Percentiles rank a stretch among this genome's conserved stretches.
These are phyloP conservation scores for Patiria pectinifera DNA, from an alignment of 53 echinoderm and acorn worm species.

Conservation along the genomic window DNA sequence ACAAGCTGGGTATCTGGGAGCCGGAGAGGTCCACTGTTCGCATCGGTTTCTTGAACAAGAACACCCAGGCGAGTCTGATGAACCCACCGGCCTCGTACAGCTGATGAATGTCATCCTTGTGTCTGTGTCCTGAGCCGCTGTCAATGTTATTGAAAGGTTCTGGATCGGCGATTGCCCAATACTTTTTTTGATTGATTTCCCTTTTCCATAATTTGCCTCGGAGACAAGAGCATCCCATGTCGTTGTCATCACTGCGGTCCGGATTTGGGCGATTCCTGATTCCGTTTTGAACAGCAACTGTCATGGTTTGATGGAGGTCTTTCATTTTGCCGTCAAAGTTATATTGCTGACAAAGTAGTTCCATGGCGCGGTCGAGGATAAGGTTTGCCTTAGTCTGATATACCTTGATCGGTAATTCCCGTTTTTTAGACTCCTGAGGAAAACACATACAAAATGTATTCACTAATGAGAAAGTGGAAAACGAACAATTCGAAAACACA, in stretches of 20 bases:
- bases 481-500: too few relatives aligned
- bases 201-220: conserved; percentile 9
- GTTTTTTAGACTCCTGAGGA: not conserved
- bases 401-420: not conserved
- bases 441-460: too few relatives aligned
- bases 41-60: conserved; percentile 7
- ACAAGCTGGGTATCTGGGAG: not conserved
- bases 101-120: not conserved
- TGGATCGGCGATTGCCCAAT: not conserved
- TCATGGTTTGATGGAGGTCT: not conserved
- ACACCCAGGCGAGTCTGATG: not conserved
- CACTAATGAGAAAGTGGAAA: too few relatives aligned
- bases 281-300: not conserved
- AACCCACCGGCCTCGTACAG: not conserved
- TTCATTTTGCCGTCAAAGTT: conserved; percentile 4
- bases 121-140: not conserved
- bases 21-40: not conserved
- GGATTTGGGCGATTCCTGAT: not conserved
- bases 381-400: not conserved
- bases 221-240: not conserved
- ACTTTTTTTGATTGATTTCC: not conserved
- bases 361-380: not conserved
- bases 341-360: not conserved
- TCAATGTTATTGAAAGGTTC: not conserved
- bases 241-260: not conserved